Evolutionary conservation across 1,140 invertebrate species (phyloP), one percentile per base, ranked within the genome.

Genomic region (Cyclina sinensis): DNA sequence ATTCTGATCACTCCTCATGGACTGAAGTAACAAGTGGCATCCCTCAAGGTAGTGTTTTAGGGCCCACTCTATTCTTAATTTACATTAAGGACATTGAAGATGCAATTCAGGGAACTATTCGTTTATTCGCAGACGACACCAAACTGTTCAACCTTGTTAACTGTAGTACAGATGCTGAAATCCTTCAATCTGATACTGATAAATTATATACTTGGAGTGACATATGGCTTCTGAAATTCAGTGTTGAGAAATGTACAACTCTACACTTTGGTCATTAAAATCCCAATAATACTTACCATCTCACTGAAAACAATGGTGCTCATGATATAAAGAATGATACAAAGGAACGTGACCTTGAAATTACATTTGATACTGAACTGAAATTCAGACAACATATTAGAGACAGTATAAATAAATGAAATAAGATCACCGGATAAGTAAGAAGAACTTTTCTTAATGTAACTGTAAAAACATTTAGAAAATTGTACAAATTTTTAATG

Each of bases 41-140:
- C 32, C 70, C 48, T 76, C 68, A 86, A 30, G 83, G 70, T 3
- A 76, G 68, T n/a, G 83, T 74, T 76, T 1, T 73, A n/a, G 4
- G 43, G 16, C 2, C 48, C 5, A 48, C 27, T n/a, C n/a, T n/a
- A n/a, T n/a, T n/a, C n/a, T n/a, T n/a, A n/a, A n/a, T n/a, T n/a
- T n/a, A n/a, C n/a, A n/a, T n/a, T n/a, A n/a, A n/a, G n/a, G n/a
- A n/a, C n/a, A n/a, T n/a, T n/a, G n/a, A n/a, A n/a, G n/a, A n/a
- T n/a, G n/a, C n/a, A n/a, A n/a, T n/a, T n/a, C n/a, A n/a, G n/a
- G n/a, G n/a, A n/a, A n/a, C n/a, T 46, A 48, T 48, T 9, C 39
- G 48, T 12, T 35, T 84, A 7, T 43, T 84, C n/a, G 62, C 65
- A 4, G 62, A 84, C 51, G 62, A 73, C 35, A 70, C 62, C 16